phyloP scores from a whole-genome alignment of 2,113 vertebrate genomes.

The Bufo bufo region DNA sequence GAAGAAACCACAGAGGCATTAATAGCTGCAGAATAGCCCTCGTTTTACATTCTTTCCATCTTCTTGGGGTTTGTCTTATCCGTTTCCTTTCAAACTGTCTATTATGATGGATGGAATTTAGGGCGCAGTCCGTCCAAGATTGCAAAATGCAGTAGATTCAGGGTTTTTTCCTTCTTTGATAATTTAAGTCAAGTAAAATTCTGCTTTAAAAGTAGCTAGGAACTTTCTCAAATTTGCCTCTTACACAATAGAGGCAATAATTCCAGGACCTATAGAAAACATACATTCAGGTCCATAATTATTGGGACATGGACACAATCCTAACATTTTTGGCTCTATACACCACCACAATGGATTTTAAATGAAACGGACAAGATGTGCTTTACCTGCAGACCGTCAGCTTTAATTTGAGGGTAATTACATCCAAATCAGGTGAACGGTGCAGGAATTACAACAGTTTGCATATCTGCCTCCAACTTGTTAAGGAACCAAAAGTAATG shows the following conservation, averaged over 20 bases:
- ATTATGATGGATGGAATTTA: constrained; percentile 36
- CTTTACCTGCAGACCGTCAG: too few relatives aligned
- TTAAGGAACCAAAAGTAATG: too few relatives aligned
- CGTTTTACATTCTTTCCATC: constrained; percentile 44
- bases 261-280: neutral
- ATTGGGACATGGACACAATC: too few relatives aligned
- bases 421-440: too few relatives aligned
- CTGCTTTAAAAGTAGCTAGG: too few relatives aligned
- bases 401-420: too few relatives aligned
- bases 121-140: neutral
- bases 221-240: neutral
- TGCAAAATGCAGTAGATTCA: constrained; percentile 18
- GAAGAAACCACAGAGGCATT: constrained; percentile 41
- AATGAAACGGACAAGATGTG: too few relatives aligned
- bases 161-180: neutral
- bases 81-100: constrained; percentile 51
- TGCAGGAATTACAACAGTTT: too few relatives aligned
- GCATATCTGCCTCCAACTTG: too few relatives aligned
- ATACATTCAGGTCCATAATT: too few relatives aligned
- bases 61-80: constrained; percentile 43
- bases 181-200: neutral
- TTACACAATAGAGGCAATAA: neutral
- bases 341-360: too few relatives aligned
- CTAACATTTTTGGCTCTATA: too few relatives aligned
- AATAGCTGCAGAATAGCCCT: constrained; percentile 37